Evolutionary conservation across 2,113 vertebrate genomes (phyloP), one percentile per base, ranked within the genome.

Genomic region (Stegastes partitus): DNA sequence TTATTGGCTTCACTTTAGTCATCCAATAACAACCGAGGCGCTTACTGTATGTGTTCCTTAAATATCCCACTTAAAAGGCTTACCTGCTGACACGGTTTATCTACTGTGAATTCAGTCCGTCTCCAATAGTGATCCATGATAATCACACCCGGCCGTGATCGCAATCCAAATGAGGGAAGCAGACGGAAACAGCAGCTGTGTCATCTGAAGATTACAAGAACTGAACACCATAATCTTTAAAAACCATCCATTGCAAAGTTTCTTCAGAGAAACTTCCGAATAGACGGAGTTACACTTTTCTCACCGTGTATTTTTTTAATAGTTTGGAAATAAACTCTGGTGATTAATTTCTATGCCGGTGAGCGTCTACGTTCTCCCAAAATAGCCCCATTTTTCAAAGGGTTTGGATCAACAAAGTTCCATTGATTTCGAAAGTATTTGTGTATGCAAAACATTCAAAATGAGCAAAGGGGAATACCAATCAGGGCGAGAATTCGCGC

Each of bases 371-470:
- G 7, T 58, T 66, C 58, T 65, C 45, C 53, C 4, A 21, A 45
- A 84, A 70, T 45, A 77, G 64, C 68, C 26, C 2, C 3, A 15
- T 47, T 68, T 74, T 80, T 71, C 62, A 76, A 74, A 63, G 61
- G 54, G 9, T 85, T 62, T 16, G 18, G 18, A 63, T 85, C 72
- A 77, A 66, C 49, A 54, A 68, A 69, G 51, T 75, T 54, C 12
- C 14, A 83, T 68, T 75, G 73, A 81, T 72, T 78, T 58, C 22
- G 11, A 44, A 85, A 57, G 68, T 45, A 72, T 72, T 56, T 86
- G 47, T 39, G 54, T 69, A 77, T 71, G 65, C 45, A 62, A 72
- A 67, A 64, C 31, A 28, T 23, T 53, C 11, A 61, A 57, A 68
- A 68, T 78, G 55, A 69, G 54, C 50, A 28, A 28, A 25, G 22